Base-by-base conservation (phyloP, 1,140 invertebrate genomes). In the Achroia grisella region DNA sequence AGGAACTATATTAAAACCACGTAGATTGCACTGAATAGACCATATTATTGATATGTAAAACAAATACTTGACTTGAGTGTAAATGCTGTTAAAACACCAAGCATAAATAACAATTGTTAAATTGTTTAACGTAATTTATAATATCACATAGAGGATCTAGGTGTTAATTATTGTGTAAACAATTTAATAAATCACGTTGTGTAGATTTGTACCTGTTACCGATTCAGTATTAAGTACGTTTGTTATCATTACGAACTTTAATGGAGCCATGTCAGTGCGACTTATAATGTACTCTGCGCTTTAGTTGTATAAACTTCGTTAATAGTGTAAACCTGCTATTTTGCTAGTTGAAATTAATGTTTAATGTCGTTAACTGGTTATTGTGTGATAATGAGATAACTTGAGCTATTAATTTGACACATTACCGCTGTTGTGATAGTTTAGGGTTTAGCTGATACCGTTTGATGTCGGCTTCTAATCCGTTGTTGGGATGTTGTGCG, bases 371-470 rank as follows among this genome's bases (percentile, higher is more conserved):
- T 23, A 41, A 48, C 32, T 30, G 39, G 23, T 41, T 41, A 39
- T 17, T 34, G 32, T 28, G 46, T 41, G 46, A 36, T 48, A 41
- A 48, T 48, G 46, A 40, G 46, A 41, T 48, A 48, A 48, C 31
- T 48, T 48, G 5, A 10, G 46, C 46, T 11, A 41, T 48, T 35
- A 48, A 41, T 48, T 41, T 48, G 46, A 48, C 39, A 40, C 27
- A 48, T 23, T 23, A 23, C 6, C 17, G 17, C 17, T 23, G 17
- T 23, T 23, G 17, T 23, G 17, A 23, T 23, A 23, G 17, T 23
- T 23, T 23, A 6, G 17, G 17, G 17, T 23, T 23, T 6, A 23
- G 17, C 6, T 23, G 17, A 23, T 23, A 23, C 17, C 2, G 17
- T 6, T 6, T 23, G 2, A 23, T 6, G 17, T 23, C 17, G 17